Percentiles rank a stretch among this genome's conserved stretches.
Evolutionary conservation across 1,140 invertebrate genomes (phyloP).

Genomic region (Heliconius hewitsoni): DNA sequence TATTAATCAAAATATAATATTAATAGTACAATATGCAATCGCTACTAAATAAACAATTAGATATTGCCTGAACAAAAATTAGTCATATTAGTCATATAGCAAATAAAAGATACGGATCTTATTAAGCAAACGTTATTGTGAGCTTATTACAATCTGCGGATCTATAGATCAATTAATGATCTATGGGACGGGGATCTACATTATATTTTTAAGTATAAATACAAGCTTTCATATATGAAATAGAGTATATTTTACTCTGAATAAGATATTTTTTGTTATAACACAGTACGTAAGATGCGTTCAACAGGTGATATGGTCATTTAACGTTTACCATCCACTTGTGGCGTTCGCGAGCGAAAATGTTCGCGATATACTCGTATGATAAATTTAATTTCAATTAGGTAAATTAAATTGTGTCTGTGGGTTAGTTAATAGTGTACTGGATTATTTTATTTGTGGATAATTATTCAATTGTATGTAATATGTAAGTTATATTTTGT

Average conservation of each 20-base stretch:
- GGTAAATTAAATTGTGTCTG: constrained; percentile 22
- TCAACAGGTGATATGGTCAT: constrained; percentile 61
- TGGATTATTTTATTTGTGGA: constrained; percentile 23
- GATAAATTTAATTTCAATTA: constrained; percentile 32
- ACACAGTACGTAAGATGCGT: constrained; percentile 41
- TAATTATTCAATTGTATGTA: constrained; percentile 17
- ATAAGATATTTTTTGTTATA: constrained; percentile 26
- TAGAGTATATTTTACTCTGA: constrained; percentile 22
- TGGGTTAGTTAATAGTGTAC: constrained; percentile 28
- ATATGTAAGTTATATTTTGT: constrained; percentile 24
- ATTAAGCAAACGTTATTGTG: constrained; percentile 11
- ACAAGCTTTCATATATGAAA: neutral
- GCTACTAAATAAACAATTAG: no score
- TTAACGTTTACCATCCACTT: constrained; percentile 59
- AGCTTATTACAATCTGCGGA: neutral
- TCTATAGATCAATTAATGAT: constrained; percentile 3
- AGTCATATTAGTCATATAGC: neutral
- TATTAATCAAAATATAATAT: no score
- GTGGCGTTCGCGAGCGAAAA: constrained; percentile 56
- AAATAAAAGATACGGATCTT: neutral
- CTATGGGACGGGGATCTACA: neutral
- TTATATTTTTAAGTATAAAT: neutral
- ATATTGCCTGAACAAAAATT: no score
- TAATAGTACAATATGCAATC: no score
- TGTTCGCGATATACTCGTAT: constrained; percentile 43